Evolutionary conservation across 2,113 vertebrate genomes (phyloP).

Genomic region (Mellivora capensis): DNA sequence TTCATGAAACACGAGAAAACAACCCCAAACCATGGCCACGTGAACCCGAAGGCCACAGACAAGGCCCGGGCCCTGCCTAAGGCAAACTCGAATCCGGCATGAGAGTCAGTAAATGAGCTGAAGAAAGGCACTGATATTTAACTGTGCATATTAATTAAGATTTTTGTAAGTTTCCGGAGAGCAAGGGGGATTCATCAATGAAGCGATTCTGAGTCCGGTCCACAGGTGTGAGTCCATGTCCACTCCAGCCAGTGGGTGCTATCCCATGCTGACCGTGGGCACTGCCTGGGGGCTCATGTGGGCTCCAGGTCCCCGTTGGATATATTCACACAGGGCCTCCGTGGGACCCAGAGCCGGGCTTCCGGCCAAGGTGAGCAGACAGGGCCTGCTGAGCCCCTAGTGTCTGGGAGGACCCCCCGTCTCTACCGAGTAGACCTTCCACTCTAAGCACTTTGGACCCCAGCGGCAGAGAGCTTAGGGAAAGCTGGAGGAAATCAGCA

Average conservation of each 20-base stretch:
- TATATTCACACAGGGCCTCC: not conserved
- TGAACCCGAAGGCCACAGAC: not conserved
- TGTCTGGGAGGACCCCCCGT: no score
- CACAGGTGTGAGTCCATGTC: not conserved
- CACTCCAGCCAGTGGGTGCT: not conserved
- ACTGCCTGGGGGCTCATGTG: no score
- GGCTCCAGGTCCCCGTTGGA: not conserved
- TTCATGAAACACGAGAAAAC: not conserved
- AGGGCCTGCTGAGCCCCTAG: not conserved
- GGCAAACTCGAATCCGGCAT: not conserved
- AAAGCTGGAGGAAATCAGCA: no score
- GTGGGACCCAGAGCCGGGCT: not conserved
- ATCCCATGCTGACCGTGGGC: rapidly evolving
- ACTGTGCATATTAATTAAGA: not conserved
- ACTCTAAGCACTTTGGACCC: no score
- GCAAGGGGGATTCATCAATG: not conserved
- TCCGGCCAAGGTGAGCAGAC: not conserved
- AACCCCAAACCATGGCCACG: not conserved
- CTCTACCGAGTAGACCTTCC: no score
- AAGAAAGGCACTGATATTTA: not conserved
- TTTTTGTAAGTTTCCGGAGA: not conserved
- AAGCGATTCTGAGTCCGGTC: not conserved
- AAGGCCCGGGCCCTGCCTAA: no score
- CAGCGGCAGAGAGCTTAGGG: no score
- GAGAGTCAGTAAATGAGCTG: not conserved